phyloP scores from a whole-genome alignment of 1,140 invertebrate genomes.

The Aethina tumida region DNA sequence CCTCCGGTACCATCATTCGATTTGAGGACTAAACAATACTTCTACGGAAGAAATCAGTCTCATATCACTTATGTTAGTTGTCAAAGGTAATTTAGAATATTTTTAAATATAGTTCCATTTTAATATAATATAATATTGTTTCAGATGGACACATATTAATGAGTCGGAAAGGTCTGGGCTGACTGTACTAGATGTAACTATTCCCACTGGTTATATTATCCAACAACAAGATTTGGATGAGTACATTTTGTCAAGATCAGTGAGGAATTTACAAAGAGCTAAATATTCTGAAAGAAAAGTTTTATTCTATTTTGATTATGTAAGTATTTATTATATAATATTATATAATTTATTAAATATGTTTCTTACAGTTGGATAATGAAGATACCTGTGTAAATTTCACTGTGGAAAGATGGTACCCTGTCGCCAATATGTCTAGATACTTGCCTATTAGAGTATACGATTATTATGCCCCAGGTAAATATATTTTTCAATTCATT shows the following conservation, averaged over 20 bases:
- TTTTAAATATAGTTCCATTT: conserved; percentile 1
- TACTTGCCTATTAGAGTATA: conserved; percentile 85
- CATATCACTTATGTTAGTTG: conserved; percentile 76
- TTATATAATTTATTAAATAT: conserved; percentile 1
- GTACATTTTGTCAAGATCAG: conserved; percentile 65
- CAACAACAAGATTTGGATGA: conserved; percentile 81
- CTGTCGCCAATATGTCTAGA: conserved; percentile 92
- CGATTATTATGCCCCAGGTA: conserved; percentile 94
- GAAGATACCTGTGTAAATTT: conserved; percentile 85
- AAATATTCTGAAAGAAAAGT: conserved; percentile 73
- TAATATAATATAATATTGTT: conserved; percentile 11
- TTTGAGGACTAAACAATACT: conserved; percentile 58
- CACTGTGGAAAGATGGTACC: conserved; percentile 87
- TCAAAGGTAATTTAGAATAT: conserved; percentile 51
- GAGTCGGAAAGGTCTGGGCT: conserved; percentile 81
- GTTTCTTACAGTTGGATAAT: conserved; percentile 54
- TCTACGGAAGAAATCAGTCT: conserved; percentile 86
- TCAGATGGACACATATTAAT: conserved; percentile 65
- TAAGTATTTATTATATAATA: conserved; percentile 41
- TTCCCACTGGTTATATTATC: conserved; percentile 90
- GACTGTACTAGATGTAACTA: conserved; percentile 81
- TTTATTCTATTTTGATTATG: conserved; percentile 91
- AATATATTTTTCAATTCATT: conserved; percentile 14
- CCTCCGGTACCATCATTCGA: conserved; percentile 73
- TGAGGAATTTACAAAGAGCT: conserved; percentile 74